Evolutionary conservation across 1,140 invertebrate species (phyloP), one percentile per base, ranked within the genome.

Genomic region (Tribolium madens): DNA sequence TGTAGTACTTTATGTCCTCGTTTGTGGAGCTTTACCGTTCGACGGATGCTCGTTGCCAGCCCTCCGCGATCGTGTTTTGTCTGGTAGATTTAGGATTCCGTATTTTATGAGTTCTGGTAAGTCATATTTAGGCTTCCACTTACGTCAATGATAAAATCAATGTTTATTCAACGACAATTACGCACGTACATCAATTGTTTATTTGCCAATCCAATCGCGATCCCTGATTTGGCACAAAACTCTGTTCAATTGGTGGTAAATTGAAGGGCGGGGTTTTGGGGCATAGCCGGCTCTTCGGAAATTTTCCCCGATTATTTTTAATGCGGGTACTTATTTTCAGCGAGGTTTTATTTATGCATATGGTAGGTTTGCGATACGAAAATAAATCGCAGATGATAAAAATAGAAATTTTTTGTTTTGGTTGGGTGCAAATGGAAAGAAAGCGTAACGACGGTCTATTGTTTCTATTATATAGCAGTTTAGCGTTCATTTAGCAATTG

Each of bases 81-180:
- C 93, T 73, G 95, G 95, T 75, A 91, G 94, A 86, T 96, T 96
- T 89, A 90, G 95, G 83, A 95, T 97, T 88, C 96, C 96, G 53
- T 97, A 93, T 88, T 97, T 96, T 87, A 97, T 97, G 95, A 95
- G 94, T 85, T 93, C 93, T 88, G 93, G 94, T 95, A 86, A 86
- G 87, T 87, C 18, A n/a, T 52, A 52, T 52, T 73, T 42, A 7
- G 10, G 18, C n/a, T 57, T 21, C 10, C 5, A 73, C 71, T 73
- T 77, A 46, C 76, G 76, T 77, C 76, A 77, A 77, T 53, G 76
- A 77, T 77, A 77, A 77, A 74, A 71, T 77, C 76, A 77, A 73
- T 77, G 76, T 77, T 77, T 77, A 64, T 72, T 46, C 57, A 77
- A 33, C 52, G 69, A 47, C 18, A 70, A 42, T 52, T 76, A 70